phyloP scores from a whole-genome alignment of 2,888 invertebrate species.

The Lottia scabra region DNA sequence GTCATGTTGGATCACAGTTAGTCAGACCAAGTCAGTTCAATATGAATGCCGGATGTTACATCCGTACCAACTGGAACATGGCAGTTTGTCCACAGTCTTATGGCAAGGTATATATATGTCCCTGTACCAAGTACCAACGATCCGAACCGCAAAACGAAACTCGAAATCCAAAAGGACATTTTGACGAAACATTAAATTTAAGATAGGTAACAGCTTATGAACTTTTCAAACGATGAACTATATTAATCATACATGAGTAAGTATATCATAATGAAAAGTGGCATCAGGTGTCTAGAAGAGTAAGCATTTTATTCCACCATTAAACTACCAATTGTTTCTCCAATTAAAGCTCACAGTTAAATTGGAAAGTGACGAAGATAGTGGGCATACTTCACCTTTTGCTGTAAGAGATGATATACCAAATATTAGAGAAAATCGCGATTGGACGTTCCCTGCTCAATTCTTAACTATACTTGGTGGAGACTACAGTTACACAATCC shows the following conservation, averaged over 20 bases:
- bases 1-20: slow-evolving; percentile 17
- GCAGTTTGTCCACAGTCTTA: slow-evolving; percentile 39
- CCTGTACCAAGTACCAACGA: no score
- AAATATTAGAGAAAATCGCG: slow-evolving; percentile 16
- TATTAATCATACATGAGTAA: no score
- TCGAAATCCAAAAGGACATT: no score
- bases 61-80: slow-evolving; percentile 38
- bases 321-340: no score
- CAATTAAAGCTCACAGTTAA: not conserved
- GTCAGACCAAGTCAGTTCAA: slow-evolving; percentile 35
- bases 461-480: slow-evolving; percentile 36
- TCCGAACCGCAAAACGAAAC: no score
- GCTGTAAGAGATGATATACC: slow-evolving; percentile 31
- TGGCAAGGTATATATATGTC: slow-evolving; percentile 31
- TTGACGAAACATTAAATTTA: no score
- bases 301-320: no score
- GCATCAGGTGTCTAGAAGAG: no score
- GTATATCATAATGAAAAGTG: no score
- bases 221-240: no score
- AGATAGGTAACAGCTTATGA: no score
- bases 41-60: slow-evolving; percentile 28
- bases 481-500: slow-evolving; percentile 35
- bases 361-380: not conserved
- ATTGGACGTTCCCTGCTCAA: slow-evolving; percentile 10
- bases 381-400: not conserved